These are phyloP conservation scores for Climacteris rufus DNA, from an alignment of 2,113 vertebrate genomes.

Conservation along the genomic window DNA sequence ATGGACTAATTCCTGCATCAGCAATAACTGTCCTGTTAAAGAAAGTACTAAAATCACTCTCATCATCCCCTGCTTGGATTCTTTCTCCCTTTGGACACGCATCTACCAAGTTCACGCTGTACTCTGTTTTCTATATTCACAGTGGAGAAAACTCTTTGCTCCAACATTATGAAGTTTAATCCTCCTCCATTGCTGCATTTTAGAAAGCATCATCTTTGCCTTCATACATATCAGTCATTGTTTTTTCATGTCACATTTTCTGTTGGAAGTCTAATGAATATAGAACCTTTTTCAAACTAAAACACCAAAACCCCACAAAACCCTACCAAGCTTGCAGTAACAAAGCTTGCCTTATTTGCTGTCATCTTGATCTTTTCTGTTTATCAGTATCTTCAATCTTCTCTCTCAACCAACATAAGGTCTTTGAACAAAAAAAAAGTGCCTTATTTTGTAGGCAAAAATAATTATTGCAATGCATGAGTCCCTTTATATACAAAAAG, in stretches of 20 bases:
- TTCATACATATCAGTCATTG: constrained; percentile 17
- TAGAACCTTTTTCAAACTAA: neutral
- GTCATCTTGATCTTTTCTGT: neutral
- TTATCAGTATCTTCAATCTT: neutral
- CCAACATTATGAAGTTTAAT: neutral
- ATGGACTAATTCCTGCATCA: neutral
- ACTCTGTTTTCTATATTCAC: neutral
- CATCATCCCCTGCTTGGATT: neutral
- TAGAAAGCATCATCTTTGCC: neutral
- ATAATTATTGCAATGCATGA: neutral
- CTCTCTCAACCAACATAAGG: neutral
- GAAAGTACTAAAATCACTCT: neutral
- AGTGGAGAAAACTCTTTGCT: neutral
- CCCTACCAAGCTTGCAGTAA: neutral
- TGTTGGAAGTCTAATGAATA: neutral
- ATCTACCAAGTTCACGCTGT: neutral
- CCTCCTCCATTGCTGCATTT: neutral
- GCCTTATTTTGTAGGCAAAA: neutral
- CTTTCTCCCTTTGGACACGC: neutral
- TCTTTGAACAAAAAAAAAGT: constrained; percentile 12
- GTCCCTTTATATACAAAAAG: neutral
- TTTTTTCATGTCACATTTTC: constrained; percentile 10
- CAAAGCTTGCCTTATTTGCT: neutral
- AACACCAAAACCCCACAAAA: neutral
- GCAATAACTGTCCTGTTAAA: neutral